phyloP scores from a whole-genome alignment of 1,140 invertebrate genomes.

The Aphelinus certus region DNA sequence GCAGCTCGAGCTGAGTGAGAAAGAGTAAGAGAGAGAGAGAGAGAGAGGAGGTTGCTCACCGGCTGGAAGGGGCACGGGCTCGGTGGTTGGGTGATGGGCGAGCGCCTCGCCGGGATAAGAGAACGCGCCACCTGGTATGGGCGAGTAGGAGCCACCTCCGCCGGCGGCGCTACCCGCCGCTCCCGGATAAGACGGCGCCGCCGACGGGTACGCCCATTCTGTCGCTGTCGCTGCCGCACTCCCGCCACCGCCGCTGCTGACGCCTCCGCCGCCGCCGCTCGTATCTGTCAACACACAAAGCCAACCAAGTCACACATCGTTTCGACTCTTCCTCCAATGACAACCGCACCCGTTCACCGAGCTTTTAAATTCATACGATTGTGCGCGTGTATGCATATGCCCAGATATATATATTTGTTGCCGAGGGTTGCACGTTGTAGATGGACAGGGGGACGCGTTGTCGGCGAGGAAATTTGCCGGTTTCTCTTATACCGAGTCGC shows the following conservation, averaged over 20 bases:
- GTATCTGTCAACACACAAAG: slow-evolving; percentile 57
- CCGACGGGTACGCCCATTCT: slow-evolving; percentile 63
- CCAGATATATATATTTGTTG: too few species aligned
- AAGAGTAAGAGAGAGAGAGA: background rate
- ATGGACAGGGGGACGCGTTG: too few species aligned
- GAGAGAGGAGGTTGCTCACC: slow-evolving; percentile 46
- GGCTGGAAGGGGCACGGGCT: slow-evolving; percentile 61
- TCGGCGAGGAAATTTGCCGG: too few species aligned
- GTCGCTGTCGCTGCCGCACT: slow-evolving; percentile 36
- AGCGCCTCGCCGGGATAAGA: slow-evolving; percentile 62
- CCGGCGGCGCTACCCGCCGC: slow-evolving; percentile 54
- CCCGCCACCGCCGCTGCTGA: background rate
- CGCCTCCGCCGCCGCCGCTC: slow-evolving; percentile 33
- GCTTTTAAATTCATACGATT: too few species aligned
- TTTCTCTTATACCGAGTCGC: too few species aligned
- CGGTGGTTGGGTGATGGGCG: slow-evolving; percentile 61
- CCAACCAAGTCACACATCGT: background rate
- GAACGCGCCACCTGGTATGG: slow-evolving; percentile 62
- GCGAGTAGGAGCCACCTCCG: slow-evolving; percentile 60
- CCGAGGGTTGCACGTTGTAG: too few species aligned
- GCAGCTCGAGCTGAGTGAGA: background rate
- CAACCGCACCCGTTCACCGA: too few species aligned
- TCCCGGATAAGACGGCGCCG: slow-evolving; percentile 60
- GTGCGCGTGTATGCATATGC: too few species aligned
- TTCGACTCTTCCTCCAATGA: too few species aligned